Base-by-base conservation (phyloP, 2,888 invertebrate genomes). In the Harpalus rufipes region DNA sequence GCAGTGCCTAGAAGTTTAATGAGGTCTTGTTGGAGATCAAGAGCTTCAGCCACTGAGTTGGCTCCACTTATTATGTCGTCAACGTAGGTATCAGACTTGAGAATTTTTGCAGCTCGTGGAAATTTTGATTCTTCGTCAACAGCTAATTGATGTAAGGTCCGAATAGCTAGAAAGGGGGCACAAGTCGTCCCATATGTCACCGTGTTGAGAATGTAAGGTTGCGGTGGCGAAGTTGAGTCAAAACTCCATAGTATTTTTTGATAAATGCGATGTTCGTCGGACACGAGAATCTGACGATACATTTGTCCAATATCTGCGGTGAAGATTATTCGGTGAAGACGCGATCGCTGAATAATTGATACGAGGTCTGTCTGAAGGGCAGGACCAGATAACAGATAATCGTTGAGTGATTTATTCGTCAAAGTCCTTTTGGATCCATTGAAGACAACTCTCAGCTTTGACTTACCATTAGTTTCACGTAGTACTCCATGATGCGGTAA, bases 231-330 rank as follows among this genome's bases (percentile, higher is more conserved):
- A 16, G 21, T 63, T 63, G 44, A 58, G 68, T 68, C 25, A 14
- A 68, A 72, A 16, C 85, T 44, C 25, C 74, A 85, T 16, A 85
- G 39, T 59, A 85, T 51, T 1, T 65, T 32, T n/a, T 85, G 85
- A 59, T 21, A 85, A 6, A 21, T 56, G 59, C 21, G 39, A 56
- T 85, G 74, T 14, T 82, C 81, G 10, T 68, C 39, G 8, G 16
- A n/a, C 7, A 85, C 58, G 32, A 25, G 41, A 14, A 86, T 86
- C n/a, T 80, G 81, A 8, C 79, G 44, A 51, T 84, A 86, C 85
- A 86, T 85, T 12, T 58, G 41, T 3, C 85, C 79, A n/a, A n/a
- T n/a, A 61, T 85, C 86, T 0, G 84, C 68, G 6, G 84, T 81
- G 14, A 85, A 80, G 7, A 58, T 85, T 1, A 76, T 56, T 10